Percentiles rank a stretch among this genome's conserved stretches.
phyloP scores from a whole-genome alignment of 2,888 invertebrate genomes.

The Amblyjoppa fuscipennis region DNA sequence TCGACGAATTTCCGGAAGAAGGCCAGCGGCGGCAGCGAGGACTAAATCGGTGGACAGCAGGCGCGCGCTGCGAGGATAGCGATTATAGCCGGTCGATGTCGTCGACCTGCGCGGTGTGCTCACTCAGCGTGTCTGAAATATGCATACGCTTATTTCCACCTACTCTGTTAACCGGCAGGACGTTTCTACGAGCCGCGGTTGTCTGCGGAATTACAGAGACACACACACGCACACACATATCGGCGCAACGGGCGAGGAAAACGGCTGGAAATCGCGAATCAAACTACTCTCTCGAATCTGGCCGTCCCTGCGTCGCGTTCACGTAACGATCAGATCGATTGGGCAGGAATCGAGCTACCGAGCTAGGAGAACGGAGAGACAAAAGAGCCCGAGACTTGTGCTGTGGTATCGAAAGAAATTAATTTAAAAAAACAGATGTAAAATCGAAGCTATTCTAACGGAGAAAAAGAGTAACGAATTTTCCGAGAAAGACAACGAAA shows the following conservation, averaged over 20 bases:
- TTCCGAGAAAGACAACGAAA: too few species aligned
- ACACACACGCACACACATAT: too few species aligned
- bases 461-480: too few species aligned
- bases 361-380: not conserved
- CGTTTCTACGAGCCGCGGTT: slow-evolving; percentile 3
- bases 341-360: not conserved
- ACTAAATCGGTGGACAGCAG: not conserved
- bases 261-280: not conserved
- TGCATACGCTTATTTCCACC: slow-evolving; percentile 60
- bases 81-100: slow-evolving; percentile 59
- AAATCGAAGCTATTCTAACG: too few species aligned
- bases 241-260: not conserved
- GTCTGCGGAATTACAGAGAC: not conserved
- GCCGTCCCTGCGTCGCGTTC: not conserved
- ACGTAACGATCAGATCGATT: slow-evolving; percentile 1
- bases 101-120: slow-evolving; percentile 63
- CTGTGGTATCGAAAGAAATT: not conserved
- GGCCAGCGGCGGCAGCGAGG: not conserved
- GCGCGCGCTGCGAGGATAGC: slow-evolving; percentile 12
- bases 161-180: slow-evolving; percentile 35
- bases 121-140: slow-evolving; percentile 68
- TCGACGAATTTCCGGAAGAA: slow-evolving; percentile 38
- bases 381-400: not conserved
- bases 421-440: too few species aligned
- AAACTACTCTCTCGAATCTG: not conserved